Evolutionary conservation across 2,888 invertebrate genomes (phyloP).

Genomic region (Nezara viridula): DNA sequence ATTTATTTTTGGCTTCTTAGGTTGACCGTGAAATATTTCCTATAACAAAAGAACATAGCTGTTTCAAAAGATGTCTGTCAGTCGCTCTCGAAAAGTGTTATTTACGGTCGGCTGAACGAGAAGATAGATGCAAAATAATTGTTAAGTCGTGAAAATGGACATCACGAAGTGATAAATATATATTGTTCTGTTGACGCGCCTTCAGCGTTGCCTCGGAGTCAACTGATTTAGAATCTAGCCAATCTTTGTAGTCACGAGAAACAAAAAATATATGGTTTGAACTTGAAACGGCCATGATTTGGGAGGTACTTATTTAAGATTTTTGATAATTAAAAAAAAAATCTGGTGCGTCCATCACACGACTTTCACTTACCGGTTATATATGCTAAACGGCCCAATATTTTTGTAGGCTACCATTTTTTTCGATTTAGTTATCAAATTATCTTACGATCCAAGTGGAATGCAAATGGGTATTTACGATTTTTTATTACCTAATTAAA

Average conservation of each 20-base stretch:
- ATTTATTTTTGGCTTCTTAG: too few species aligned
- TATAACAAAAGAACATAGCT: background rate
- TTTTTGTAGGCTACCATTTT: too few species aligned
- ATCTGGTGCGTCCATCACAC: too few species aligned
- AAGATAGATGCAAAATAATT: slow-evolving; percentile 17
- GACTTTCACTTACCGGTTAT: too few species aligned
- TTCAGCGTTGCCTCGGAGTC: background rate
- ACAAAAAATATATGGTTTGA: background rate
- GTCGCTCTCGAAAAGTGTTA: background rate
- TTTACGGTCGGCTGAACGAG: background rate
- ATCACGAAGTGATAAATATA: background rate
- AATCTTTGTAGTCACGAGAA: background rate
- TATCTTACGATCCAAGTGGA: too few species aligned
- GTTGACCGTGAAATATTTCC: background rate
- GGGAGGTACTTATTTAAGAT: background rate
- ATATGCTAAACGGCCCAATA: too few species aligned
- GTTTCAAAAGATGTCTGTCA: background rate
- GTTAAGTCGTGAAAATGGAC: background rate
- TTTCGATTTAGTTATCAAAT: too few species aligned
- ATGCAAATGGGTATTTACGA: too few species aligned
- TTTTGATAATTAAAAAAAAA: too few species aligned
- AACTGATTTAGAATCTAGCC: background rate
- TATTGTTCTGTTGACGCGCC: background rate
- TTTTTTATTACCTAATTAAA: too few species aligned
- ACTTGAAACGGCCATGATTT: background rate